A percentile compares a stretch with the other conserved stretches of the same genome.
Evolutionary conservation across 2,888 invertebrate genomes (phyloP).

Genomic region (Thyatira batis): DNA sequence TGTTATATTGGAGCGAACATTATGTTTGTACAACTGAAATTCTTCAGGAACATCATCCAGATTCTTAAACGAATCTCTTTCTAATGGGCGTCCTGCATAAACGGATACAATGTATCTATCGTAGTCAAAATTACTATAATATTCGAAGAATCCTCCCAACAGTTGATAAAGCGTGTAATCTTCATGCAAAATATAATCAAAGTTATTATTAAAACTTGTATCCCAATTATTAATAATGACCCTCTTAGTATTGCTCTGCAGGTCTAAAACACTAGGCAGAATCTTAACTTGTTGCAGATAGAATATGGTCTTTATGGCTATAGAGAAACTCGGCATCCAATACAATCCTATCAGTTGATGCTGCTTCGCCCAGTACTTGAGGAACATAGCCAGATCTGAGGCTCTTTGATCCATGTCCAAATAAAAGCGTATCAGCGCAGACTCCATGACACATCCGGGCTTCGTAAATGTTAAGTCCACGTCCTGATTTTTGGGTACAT

Average conservation of each 20-base stretch:
- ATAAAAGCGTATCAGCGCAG: constrained; percentile 83
- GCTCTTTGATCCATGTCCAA: constrained; percentile 81
- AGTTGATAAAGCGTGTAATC: constrained; percentile 70
- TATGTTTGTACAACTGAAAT: constrained; percentile 64
- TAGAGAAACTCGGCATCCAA: constrained; percentile 85
- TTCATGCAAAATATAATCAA: constrained; percentile 25
- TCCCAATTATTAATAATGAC: constrained; percentile 81
- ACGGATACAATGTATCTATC: constrained; percentile 81
- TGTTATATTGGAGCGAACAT: constrained; percentile 25
- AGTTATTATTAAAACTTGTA: constrained; percentile 69
- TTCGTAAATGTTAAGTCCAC: neutral
- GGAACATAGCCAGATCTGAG: constrained; percentile 82
- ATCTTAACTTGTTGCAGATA: constrained; percentile 85
- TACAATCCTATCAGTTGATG: constrained; percentile 81
- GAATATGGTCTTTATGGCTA: constrained; percentile 86
- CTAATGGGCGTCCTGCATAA: constrained; percentile 76
- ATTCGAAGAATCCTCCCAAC: constrained; percentile 84
- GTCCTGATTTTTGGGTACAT: constrained; percentile 86
- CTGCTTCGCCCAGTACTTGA: constrained; percentile 89
- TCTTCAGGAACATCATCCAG: constrained; percentile 32
- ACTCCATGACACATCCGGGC: constrained; percentile 74
- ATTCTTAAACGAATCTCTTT: constrained; percentile 53
- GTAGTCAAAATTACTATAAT: constrained; percentile 83
- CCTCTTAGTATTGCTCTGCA: constrained; percentile 59
- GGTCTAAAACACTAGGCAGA: constrained; percentile 76